A percentile compares a stretch with the other conserved stretches of the same genome.
These are phyloP conservation scores for Galemys pyrenaicus DNA, from an alignment of 2,113 vertebrate genomes.

Conservation along the genomic window DNA sequence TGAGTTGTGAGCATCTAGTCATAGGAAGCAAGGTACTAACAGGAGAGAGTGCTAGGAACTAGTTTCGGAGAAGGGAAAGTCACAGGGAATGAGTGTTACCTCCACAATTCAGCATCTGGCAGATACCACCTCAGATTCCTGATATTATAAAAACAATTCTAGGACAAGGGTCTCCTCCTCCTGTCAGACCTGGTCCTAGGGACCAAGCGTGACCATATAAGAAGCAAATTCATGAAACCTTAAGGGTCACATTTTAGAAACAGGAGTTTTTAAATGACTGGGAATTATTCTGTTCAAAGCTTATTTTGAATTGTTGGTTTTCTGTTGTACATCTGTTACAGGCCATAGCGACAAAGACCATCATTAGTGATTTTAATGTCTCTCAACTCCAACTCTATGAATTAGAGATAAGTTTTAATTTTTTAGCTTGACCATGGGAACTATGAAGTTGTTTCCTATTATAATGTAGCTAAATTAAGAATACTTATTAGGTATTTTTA, in stretches of 20 bases:
- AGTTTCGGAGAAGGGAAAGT: not conserved
- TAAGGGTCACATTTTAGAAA: not conserved
- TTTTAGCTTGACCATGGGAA: not conserved
- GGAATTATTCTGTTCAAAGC: not conserved
- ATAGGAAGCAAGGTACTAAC: not conserved
- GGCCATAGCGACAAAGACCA: not conserved
- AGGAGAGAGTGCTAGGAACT: not conserved
- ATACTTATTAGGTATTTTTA: not conserved
- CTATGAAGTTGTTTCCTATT: not conserved
- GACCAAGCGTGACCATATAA: not conserved
- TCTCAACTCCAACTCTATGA: not conserved
- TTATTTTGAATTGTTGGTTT: slow-evolving; percentile 17
- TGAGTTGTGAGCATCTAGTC: not conserved
- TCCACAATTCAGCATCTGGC: not conserved
- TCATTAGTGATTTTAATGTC: not conserved
- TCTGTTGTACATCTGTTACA: not conserved
- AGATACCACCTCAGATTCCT: not conserved
- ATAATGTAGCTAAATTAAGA: slow-evolving; percentile 5
- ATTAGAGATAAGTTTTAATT: not conserved
- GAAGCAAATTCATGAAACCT: not conserved
- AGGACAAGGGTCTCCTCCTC: not conserved
- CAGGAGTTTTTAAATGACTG: not conserved
- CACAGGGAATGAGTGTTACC: not conserved
- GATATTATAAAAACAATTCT: not conserved
- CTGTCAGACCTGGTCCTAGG: not conserved